Evolutionary conservation across 2,113 vertebrate species (phyloP), one percentile per base, ranked within the genome.

Genomic region (Spizaetus ornatus): DNA sequence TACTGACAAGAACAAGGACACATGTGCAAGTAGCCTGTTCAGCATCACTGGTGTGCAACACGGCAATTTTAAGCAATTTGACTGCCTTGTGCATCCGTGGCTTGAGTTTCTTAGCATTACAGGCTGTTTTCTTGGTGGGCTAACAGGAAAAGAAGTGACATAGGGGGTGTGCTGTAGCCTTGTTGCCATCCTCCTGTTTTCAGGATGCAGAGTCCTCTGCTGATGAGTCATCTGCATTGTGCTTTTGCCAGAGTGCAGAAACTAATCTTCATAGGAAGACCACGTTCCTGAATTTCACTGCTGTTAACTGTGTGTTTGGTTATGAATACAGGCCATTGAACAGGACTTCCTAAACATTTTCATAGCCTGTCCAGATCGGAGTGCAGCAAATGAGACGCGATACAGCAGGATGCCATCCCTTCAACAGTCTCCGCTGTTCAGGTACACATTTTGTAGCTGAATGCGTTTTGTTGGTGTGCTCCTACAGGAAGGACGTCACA

Each of bases 321-420:
- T 31, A 85, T 36, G 29, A 67, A 26, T 14, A 29, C 15, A 71
- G 4, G 7, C 16, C 34, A 13, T 10, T 21, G 61, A 88, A 56
- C 6, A 56, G 16, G 10, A 71, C n/a, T 25, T 55, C 61, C n/a
- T 50, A 43, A 67, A 50, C 4, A 3, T 32, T 38, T 58, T 14
- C 26, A 21, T 18, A 21, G 40, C 20, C 53, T 55, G 16, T 23
- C 17, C 36, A 50, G 34, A 26, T 23, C 0, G 0, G 12, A 65
- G 22, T 8, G 14, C 38, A 59, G 38, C 1, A 1, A 63, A 26
- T 26, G 16, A 63, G 22, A 29, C 0, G 1, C 0, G 1, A n/a
- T 36, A 11, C 11, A n/a, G 45, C 23, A 84, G 61, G 31, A 42
- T 27, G 77, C 36, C 36, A 17, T 7, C 31, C 42, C n/a, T 48